Base-by-base conservation (phyloP, 2,888 invertebrate species). In the Noctua fimbriata region DNA sequence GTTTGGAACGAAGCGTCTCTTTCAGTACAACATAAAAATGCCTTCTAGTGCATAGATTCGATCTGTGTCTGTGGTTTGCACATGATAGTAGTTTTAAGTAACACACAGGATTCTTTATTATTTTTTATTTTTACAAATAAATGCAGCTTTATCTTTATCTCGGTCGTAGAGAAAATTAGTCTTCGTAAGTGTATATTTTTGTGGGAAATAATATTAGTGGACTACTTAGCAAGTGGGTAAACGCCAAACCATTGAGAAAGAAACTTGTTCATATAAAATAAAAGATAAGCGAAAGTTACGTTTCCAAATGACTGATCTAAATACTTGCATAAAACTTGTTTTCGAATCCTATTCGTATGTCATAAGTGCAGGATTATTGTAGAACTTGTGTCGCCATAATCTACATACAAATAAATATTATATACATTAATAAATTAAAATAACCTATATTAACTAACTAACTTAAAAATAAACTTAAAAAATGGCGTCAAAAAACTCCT, bases 1-100 rank as follows among this genome's bases (percentile, higher is more conserved):
- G 71, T 52, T 83, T 36, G 36, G 7, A 87, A 87, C 87, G 69
- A 79, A 73, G 4, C 41, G 55, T 55, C 71, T 69, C 49, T 71
- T 65, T 65, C 32, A 58, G 32, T 58, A 70, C 24, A 2, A 72
- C 16, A 44, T 70, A 28, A n/a, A 70, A 55, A 84, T 71, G 9
- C n/a, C 2, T 12, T 28, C 7, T 47, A 66, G n/a, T 32, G 36
- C 16, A 32, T 72, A 21, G 12, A 66, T 32, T 63, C 1, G 16
- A 16, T 49, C 6, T 63, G 2, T 69, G 32, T 32, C 41, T 55
- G 32, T 44, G 49, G 12, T 63, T 76, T 12, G 21, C 28, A 9
- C 55, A 32, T 74, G 18, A 44, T 55, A 63, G 28, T 32, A 2
- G 7, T 28, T 60, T 28, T 18, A 32, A 63, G 36, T 24, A 67